Evolutionary conservation across 2,113 vertebrate species (phyloP).

Genomic region (Gobius niger): DNA sequence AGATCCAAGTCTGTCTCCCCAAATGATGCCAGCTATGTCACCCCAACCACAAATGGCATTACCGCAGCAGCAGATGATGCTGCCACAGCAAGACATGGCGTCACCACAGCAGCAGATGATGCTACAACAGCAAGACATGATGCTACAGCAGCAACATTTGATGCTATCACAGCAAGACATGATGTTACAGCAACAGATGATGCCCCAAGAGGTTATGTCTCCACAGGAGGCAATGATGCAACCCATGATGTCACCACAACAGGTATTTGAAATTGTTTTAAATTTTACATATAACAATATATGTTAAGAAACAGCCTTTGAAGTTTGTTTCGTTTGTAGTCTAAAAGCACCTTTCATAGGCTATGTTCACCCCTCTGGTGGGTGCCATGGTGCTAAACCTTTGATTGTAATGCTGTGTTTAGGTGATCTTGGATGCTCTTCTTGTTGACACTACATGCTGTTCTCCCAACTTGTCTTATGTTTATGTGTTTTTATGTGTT

Average conservation of each 20-base stretch:
- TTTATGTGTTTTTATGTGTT: too few species aligned
- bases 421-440: too few species aligned
- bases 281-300: background rate
- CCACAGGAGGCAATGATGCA: conserved; percentile 23
- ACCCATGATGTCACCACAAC: conserved; percentile 24
- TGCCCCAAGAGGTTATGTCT: conserved; percentile 3
- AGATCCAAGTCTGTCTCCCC: conserved; percentile 6
- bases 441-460: too few species aligned
- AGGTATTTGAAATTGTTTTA: conserved; percentile 11
- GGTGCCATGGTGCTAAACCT: too few species aligned
- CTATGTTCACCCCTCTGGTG: too few species aligned
- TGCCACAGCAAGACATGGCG: conserved; percentile 19
- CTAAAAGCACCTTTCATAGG: too few species aligned
- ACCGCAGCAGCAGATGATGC: conserved; percentile 22
- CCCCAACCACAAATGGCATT: conserved; percentile 36
- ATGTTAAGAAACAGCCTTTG: too few species aligned
- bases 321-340: too few species aligned
- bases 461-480: too few species aligned
- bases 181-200: conserved; percentile 35
- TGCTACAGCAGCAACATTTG: conserved; percentile 8
- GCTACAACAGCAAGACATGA: conserved; percentile 17
- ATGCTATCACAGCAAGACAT: conserved; percentile 21
- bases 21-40: conserved; percentile 28
- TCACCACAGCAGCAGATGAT: conserved; percentile 17
- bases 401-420: too few species aligned